These are phyloP conservation scores for Fukomys damarensis DNA, from an alignment of 2,113 vertebrate species.

Conservation along the genomic window DNA sequence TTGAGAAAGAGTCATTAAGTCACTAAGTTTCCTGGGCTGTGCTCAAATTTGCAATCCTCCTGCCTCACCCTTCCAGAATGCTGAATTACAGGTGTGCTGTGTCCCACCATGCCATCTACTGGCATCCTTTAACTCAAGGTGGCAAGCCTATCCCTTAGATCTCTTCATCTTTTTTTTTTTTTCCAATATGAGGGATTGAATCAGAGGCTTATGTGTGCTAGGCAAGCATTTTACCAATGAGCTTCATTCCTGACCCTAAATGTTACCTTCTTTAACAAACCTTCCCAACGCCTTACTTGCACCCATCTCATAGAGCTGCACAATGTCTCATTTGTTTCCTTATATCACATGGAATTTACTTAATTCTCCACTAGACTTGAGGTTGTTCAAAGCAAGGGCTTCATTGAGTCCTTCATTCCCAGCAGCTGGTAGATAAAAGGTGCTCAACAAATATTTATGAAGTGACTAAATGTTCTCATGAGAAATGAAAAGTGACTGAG, in stretches of 20 bases:
- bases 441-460: background rate
- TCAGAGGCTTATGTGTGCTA: background rate
- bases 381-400: background rate
- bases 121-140: no score
- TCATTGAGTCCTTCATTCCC: background rate
- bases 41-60: background rate
- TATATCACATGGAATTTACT: background rate
- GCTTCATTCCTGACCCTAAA: no score
- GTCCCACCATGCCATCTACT: background rate
- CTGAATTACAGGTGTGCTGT: background rate
- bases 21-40: background rate
- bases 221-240: background rate
- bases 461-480: background rate
- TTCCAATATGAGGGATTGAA: background rate
- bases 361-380: background rate
- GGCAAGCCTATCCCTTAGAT: background rate
- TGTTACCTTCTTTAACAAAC: background rate
- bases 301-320: background rate
- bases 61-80: background rate
- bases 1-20: background rate
- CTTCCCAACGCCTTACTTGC: background rate
- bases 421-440: background rate
- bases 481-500: background rate
- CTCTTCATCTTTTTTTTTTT: background rate
- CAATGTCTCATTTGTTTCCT: background rate